phyloP scores from a whole-genome alignment of 2,888 invertebrate species.

The Coronaproctus castanopsis region DNA sequence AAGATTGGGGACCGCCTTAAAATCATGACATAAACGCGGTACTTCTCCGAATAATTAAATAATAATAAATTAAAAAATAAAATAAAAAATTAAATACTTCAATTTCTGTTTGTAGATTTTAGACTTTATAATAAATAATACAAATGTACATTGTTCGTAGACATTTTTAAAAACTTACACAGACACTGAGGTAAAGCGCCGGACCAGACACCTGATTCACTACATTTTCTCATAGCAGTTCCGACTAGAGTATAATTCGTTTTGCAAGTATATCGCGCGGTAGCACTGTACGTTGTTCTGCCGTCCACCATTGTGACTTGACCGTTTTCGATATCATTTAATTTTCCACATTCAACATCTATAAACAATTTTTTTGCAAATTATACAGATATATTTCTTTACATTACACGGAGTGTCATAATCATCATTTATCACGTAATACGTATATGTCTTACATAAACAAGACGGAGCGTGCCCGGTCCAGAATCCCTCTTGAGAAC shows the following conservation, averaged over 20 bases:
- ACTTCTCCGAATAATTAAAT: no score
- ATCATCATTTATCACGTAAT: no score
- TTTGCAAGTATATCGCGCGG: conserved; percentile 54
- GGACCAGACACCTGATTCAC: conserved; percentile 36
- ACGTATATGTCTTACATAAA: no score
- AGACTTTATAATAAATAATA: no score
- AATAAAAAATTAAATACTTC: no score
- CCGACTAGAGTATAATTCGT: conserved; percentile 72
- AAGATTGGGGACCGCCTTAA: no score
- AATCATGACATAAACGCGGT: no score
- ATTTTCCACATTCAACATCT: conserved; percentile 63
- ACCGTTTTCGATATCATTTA: conserved; percentile 51
- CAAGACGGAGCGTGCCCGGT: conserved; percentile 60
- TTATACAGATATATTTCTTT: background rate
- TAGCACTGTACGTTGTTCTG: conserved; percentile 58
- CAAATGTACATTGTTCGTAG: no score
- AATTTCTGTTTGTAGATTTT: no score
- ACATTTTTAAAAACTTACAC: no score
- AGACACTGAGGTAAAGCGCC: conserved; percentile 16
- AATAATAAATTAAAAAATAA: no score
- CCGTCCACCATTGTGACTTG: conserved; percentile 41
- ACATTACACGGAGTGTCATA: background rate
- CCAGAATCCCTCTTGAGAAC: conserved; percentile 61
- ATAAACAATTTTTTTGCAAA: conserved; percentile 17
- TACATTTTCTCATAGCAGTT: conserved; percentile 43